phyloP scores from a whole-genome alignment of 2,888 invertebrate species.

The Oxycera nigricornis region DNA sequence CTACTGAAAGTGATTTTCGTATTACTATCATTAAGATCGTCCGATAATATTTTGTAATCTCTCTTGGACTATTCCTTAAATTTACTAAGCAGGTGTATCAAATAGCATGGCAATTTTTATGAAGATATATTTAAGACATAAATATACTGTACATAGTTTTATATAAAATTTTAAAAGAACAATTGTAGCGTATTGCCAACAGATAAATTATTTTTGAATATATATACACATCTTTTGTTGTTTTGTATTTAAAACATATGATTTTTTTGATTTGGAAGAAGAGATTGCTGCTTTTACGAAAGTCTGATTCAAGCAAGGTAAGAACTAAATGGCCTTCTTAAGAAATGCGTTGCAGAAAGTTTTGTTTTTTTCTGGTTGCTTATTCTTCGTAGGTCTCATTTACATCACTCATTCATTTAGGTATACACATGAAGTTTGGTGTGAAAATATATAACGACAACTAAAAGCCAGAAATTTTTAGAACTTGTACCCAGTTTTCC shows the following conservation, averaged over 20 bases:
- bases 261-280: too few relatives aligned
- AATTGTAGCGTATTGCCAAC: slow-evolving; percentile 41
- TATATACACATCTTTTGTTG: slow-evolving; percentile 5
- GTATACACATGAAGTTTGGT: too few relatives aligned
- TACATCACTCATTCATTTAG: too few relatives aligned
- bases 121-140: background rate
- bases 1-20: slow-evolving; percentile 24
- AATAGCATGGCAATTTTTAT: slow-evolving; percentile 12
- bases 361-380: background rate
- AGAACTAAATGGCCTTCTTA: too few relatives aligned
- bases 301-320: too few relatives aligned
- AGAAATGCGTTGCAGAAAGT: background rate
- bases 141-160: slow-evolving; percentile 46
- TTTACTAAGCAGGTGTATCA: background rate
- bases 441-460: too few relatives aligned
- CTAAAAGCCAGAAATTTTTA: too few relatives aligned
- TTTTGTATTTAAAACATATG: too few relatives aligned
- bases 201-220: slow-evolving; percentile 47
- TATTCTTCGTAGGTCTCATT: background rate
- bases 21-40: background rate
- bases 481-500: too few relatives aligned
- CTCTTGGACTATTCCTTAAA: background rate
- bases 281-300: too few relatives aligned
- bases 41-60: slow-evolving; percentile 1
- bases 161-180: slow-evolving; percentile 40